phyloP scores from a whole-genome alignment of 2,888 invertebrate genomes.

The Synergus gifuensis region DNA sequence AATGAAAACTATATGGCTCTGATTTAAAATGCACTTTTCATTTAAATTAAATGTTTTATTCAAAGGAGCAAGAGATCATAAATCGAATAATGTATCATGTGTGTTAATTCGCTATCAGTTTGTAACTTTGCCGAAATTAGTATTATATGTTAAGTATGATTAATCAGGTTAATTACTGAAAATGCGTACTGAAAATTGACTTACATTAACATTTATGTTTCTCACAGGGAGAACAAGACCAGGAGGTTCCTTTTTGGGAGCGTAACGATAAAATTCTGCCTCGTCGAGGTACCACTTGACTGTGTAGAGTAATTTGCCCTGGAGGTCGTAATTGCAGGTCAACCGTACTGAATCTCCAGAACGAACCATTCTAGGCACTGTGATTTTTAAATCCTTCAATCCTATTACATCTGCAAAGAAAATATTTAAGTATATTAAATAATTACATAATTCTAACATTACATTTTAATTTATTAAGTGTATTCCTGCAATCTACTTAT shows the following conservation, averaged over 20 bases:
- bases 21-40: not conserved
- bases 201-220: conserved; percentile 86
- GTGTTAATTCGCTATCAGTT: not conserved
- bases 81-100: not conserved
- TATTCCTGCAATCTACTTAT: not conserved
- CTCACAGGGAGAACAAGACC: conserved; percentile 84
- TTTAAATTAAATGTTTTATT: not conserved
- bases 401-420: conserved; percentile 70
- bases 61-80: not conserved
- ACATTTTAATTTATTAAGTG: not conserved
- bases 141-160: not conserved
- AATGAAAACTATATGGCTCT: not conserved
- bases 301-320: conserved; percentile 81
- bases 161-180: not conserved
- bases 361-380: conserved; percentile 70
- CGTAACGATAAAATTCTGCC: conserved; percentile 87
- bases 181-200: conserved; percentile 69
- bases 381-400: conserved; percentile 71
- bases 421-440: not conserved
- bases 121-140: not conserved
- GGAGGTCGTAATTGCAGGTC: conserved; percentile 72
- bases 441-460: not conserved
- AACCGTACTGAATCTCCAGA: conserved; percentile 73
- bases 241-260: conserved; percentile 86
- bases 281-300: conserved; percentile 88